Evolutionary conservation across 2,888 invertebrate species (phyloP).

Genomic region (Aphidoletes aphidimyza): DNA sequence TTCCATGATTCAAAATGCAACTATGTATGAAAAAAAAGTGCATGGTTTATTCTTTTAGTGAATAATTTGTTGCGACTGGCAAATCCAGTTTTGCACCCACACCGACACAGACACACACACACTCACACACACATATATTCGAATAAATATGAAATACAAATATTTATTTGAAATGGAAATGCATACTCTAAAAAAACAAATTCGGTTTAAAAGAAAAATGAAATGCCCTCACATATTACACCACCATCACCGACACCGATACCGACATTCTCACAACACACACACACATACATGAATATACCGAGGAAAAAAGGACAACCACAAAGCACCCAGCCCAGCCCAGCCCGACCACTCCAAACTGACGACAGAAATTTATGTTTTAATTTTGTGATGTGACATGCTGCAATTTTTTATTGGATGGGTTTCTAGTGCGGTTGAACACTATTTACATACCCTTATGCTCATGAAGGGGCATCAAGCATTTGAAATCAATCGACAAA

Average conservation of each 20-base stretch:
- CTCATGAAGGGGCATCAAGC: neutral
- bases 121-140: neutral
- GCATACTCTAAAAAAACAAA: too few species aligned
- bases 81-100: neutral
- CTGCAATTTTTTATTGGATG: conserved; percentile 42
- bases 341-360: neutral
- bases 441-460: conserved; percentile 1
- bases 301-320: neutral
- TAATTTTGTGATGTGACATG: conserved; percentile 44
- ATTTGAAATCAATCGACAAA: neutral
- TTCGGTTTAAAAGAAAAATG: neutral
- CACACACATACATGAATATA: neutral
- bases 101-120: neutral
- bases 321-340: neutral
- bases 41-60: too few species aligned
- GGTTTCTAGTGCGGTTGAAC: neutral
- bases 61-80: neutral
- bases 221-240: too few species aligned
- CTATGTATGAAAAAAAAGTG: too few species aligned
- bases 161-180: neutral
- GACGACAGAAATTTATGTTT: conserved; percentile 29
- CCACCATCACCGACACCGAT: too few species aligned
- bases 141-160: neutral
- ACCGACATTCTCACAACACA: neutral
- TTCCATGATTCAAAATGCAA: too few species aligned